Evolutionary conservation across 2,888 invertebrate genomes (phyloP), one percentile per base, ranked within the genome.

Genomic region (Cryptus viduatorius): DNA sequence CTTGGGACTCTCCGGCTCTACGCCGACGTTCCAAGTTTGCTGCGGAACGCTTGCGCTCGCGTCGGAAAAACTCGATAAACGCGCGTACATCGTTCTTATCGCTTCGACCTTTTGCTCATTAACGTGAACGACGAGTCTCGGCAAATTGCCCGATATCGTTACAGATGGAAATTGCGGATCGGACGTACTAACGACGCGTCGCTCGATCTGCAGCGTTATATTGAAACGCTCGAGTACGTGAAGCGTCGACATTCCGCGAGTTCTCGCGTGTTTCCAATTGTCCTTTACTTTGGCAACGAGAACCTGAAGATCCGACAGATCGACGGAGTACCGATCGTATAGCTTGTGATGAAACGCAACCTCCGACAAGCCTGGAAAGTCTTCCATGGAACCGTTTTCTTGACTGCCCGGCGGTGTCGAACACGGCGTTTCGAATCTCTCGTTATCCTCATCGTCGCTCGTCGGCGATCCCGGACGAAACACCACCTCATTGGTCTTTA

Each of bases 121-220:
- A 65, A 99, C 95, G 94, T 99, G 99, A 72, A 97, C 97, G 48
- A 98, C 97, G 19, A 99, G 95, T 93, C 97, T 96, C 0, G 98
- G 98, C 88, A 99, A 95, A 86, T 97, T 97, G 67, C 98, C 98
- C 86, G 97, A 96, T 56, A 98, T 94, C 56, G 97, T 97, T 37
- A 97, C 95, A 84, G 96, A 96, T 1, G 99, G 98, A 95, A 97
- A 98, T 91, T 96, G 96, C 1, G 98, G 98, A 95, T 98, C 98
- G 61, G 95, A 94, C 3, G 98, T 98, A 88, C 96, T 96, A 56
- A 98, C 96, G 88, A 97, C 95, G 86, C 98, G 95, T 77, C 98
- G 95, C 93, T 98, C 97, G 88, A 98, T 95, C 94, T 97, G 95
- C 56, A 95, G 89, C 0, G 94, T 95, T 87, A 95, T 95, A 84